Conservation (phyloP, 2,113 vertebrate species). For the Archilochus colubris region DNA sequence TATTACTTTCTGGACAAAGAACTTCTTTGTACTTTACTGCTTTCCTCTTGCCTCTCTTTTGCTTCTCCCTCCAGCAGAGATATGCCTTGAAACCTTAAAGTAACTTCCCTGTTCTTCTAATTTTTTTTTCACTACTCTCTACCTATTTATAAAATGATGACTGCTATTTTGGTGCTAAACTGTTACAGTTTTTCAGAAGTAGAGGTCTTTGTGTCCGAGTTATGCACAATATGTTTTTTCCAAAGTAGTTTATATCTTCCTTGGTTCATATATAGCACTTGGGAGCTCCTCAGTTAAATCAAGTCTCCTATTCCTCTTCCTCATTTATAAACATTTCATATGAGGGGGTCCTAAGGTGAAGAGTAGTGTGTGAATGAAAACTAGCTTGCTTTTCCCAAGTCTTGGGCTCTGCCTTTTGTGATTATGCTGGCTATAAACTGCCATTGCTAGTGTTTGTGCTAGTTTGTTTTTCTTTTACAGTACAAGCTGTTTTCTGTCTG, state of each 20-base stretch:
- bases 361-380: neutral
- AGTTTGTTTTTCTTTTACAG: neutral
- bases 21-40: neutral
- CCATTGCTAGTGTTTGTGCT: neutral
- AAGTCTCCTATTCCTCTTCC: neutral
- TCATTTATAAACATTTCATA: neutral
- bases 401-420: neutral
- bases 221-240: neutral
- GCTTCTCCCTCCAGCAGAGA: neutral
- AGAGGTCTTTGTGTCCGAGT: neutral
- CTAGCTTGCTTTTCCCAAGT: neutral
- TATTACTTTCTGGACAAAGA: neutral
- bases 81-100: neutral
- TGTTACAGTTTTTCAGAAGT: neutral
- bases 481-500: neutral
- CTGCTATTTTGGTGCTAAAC: conserved; percentile 19
- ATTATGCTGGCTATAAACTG: neutral
- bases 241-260: neutral
- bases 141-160: conserved; percentile 4
- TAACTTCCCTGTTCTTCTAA: neutral
- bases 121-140: neutral
- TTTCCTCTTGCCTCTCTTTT: neutral
- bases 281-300: neutral
- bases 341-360: neutral
- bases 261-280: neutral